Conservation (phyloP, 2,797 vertebrate genomes). For the Eospalax fontanierii region DNA sequence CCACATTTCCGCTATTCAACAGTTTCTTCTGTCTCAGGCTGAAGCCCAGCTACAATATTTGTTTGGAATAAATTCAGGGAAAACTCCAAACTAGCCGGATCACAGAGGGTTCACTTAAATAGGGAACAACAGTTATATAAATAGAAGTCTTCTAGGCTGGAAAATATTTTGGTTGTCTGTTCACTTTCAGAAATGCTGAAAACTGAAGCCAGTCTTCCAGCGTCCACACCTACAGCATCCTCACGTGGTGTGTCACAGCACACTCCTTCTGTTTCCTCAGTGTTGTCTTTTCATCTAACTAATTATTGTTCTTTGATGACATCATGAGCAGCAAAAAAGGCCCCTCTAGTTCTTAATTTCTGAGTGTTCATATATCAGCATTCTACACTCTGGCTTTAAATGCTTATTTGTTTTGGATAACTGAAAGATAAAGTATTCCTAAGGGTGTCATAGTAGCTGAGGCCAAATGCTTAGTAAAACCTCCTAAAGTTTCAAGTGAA, state of each 20-base stretch:
- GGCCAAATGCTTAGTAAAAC: conserved; percentile 42
- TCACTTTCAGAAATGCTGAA: conserved; percentile 4
- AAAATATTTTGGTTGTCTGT: conserved; percentile 46
- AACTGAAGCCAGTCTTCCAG: not conserved
- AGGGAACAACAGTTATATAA: conserved; percentile 7
- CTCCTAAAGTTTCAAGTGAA: conserved; percentile 17
- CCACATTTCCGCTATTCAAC: conserved; percentile 66
- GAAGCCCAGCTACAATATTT: not conserved
- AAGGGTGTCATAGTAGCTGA: not conserved
- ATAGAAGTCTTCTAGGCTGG: conserved; percentile 42
- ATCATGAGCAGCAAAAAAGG: not conserved
- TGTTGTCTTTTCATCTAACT: no score
- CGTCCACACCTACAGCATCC: no score
- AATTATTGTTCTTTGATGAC: not conserved
- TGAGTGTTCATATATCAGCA: conserved; percentile 15
- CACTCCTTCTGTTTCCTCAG: not conserved
- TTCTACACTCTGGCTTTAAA: not conserved
- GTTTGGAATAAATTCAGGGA: conserved; percentile 72
- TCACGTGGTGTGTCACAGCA: not conserved
- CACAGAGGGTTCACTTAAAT: conserved; percentile 32
- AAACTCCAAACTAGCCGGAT: conserved; percentile 62
- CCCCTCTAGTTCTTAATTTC: conserved; percentile 4
- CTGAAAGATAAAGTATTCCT: conserved; percentile 64
- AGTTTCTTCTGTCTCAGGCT: conserved; percentile 22
- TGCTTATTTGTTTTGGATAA: conserved; percentile 66